Percentiles rank a stretch among this genome's conserved stretches.
Conservation (phyloP, 2,113 vertebrate genomes). For the Phalacrocorax pelagicus region DNA sequence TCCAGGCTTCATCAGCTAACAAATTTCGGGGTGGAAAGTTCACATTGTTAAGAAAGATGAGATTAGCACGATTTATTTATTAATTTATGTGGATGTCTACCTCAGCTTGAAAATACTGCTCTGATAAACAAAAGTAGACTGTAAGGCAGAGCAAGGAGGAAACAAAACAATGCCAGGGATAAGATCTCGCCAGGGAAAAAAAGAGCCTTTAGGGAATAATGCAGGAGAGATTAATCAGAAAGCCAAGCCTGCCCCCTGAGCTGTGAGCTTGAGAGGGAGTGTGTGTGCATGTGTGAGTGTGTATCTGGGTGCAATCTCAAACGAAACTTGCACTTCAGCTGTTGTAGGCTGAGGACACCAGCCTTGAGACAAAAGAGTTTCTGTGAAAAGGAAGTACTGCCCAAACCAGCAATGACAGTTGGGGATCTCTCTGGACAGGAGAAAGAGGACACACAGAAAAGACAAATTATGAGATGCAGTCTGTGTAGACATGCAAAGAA, state of each 20-base stretch:
- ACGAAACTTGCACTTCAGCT: background rate
- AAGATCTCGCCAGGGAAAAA: background rate
- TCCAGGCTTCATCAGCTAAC: background rate
- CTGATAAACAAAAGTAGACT: background rate
- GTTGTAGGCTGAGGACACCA: background rate
- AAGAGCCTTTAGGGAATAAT: background rate
- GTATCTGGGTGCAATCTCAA: background rate
- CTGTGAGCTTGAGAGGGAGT: background rate
- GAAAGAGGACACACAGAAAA: background rate
- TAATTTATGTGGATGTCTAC: background rate
- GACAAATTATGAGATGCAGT: background rate
- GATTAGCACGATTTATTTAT: background rate
- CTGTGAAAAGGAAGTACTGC: background rate
- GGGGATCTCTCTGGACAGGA: background rate
- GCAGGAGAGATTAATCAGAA: background rate
- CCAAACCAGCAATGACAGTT: background rate
- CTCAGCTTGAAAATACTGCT: background rate
- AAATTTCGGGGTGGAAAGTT: background rate
- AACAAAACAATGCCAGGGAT: background rate
- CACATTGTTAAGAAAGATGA: background rate
- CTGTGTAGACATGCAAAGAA: background rate
- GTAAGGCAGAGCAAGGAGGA: background rate
- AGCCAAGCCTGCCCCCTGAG: background rate
- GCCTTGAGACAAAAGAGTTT: background rate
- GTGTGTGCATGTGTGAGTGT: background rate